A percentile compares a stretch with the other conserved stretches of the same genome.
Conservation (phyloP, 2,113 vertebrate species). For the Odontophorus gujanensis region DNA sequence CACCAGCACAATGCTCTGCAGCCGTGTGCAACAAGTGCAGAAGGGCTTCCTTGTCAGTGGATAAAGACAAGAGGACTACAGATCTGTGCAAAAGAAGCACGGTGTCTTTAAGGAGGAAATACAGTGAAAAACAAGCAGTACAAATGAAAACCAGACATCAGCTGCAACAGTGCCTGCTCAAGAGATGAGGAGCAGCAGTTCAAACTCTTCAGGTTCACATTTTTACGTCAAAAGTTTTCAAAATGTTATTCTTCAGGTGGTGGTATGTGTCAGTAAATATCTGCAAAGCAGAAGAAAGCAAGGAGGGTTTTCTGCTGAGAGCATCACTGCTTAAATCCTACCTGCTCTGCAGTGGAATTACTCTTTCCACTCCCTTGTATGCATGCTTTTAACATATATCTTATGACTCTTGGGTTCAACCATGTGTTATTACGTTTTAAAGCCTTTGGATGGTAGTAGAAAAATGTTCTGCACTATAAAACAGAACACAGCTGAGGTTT, state of each 20-base stretch:
- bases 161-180: not conserved
- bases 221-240: not conserved
- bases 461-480: conserved; percentile 82
- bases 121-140: not conserved
- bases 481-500: conserved; percentile 76
- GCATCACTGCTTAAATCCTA: conserved; percentile 21
- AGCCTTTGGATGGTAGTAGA: conserved; percentile 77
- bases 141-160: not conserved
- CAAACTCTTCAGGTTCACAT: not conserved
- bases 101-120: not conserved
- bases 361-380: conserved; percentile 23
- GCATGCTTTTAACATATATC: conserved; percentile 39
- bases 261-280: not conserved
- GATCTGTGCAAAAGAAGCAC: not conserved
- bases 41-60: not conserved
- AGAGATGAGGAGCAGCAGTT: not conserved
- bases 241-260: not conserved
- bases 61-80: not conserved
- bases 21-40: not conserved
- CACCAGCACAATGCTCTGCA: not conserved
- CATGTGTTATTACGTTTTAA: conserved; percentile 77
- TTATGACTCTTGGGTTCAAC: conserved; percentile 72
- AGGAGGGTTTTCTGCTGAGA: conserved; percentile 5
- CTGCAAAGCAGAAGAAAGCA: not conserved
- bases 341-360: conserved; percentile 39